Base-by-base conservation (phyloP, 2,113 vertebrate genomes). In the Saguinus imperator region DNA sequence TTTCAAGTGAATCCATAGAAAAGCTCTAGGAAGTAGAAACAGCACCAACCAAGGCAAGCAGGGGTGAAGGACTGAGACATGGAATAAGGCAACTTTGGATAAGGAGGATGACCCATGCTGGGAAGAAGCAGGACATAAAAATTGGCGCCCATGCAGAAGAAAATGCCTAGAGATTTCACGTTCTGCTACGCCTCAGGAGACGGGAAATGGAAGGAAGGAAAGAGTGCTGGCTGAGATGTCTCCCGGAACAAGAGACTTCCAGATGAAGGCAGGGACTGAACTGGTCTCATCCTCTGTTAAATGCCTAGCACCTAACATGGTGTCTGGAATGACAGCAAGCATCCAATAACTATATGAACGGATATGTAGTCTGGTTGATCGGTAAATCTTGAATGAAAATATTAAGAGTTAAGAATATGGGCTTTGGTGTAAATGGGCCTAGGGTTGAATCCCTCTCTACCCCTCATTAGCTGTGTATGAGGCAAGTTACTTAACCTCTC, bases 251-350 rank as follows among this genome's bases (percentile, higher is more conserved):
- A 37, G 48, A 81, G 8, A 58, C 21, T 16, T 37, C 14, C 50
- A 66, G 27, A 27, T 77, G 43, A 91, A 96, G 94, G 80, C 97
- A 83, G 86, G 95, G 92, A 93, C 89, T 45, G n/a, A 97, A 96
- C 1, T 11, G 77, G 20, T 2, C 5, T 3, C 40, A 29, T 40
- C 9, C 35, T 20, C 58, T 27, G 25, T 5, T 50, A 10, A 7
- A 35, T 40, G 1, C 35, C n/a, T n/a, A 52, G 12, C 5, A 8
- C 18, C 25, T 79, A 35, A 8, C 55, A 3, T 43, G 45, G 45
- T 68, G 16, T 37, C 20, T 16, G 52, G 35, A 55, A 40, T 5
- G 14, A 45, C 8, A 27, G n/a, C 45, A 76, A 32, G 14, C 25
- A 23, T 68, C 75, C 11, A 7, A 18, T 21, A 61, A 43, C 52